phyloP scores from a whole-genome alignment of 2,888 invertebrate genomes.

The Desoria tigrina region DNA sequence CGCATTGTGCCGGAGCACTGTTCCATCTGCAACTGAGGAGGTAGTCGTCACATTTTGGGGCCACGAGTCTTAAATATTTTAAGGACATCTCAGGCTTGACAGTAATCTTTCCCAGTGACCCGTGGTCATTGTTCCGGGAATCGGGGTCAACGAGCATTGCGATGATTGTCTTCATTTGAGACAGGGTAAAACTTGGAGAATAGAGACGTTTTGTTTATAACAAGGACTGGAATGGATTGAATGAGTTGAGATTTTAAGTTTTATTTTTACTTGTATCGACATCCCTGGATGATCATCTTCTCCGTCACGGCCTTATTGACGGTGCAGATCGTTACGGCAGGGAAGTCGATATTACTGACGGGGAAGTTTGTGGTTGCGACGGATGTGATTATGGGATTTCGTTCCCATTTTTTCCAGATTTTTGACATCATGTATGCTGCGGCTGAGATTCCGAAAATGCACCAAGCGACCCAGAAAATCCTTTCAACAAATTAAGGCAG shows the following conservation, averaged over 20 bases:
- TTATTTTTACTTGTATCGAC: slow-evolving; percentile 42
- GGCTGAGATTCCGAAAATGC: slow-evolving; percentile 42
- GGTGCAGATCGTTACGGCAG: slow-evolving; percentile 47
- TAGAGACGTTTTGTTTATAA: neutral
- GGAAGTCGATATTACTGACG: slow-evolving; percentile 48
- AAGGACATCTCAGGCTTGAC: slow-evolving; percentile 40
- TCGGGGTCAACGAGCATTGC: slow-evolving; percentile 50
- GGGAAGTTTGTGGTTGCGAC: slow-evolving; percentile 50
- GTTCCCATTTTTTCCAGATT: slow-evolving; percentile 50
- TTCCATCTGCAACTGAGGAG: slow-evolving; percentile 47
- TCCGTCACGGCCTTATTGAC: slow-evolving; percentile 48
- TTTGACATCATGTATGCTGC: slow-evolving; percentile 48
- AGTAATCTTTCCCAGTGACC: slow-evolving; percentile 30
- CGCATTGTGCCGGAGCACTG: slow-evolving; percentile 35
- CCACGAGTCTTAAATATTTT: slow-evolving; percentile 48
- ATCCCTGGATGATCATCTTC: slow-evolving; percentile 43
- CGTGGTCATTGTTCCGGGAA: slow-evolving; percentile 40
- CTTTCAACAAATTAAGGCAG: slow-evolving; percentile 21
- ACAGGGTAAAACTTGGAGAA: slow-evolving; percentile 41
- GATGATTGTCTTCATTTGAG: slow-evolving; percentile 49
- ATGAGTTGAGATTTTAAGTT: too few species aligned
- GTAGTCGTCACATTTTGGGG: slow-evolving; percentile 51
- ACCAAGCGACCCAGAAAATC: slow-evolving; percentile 47
- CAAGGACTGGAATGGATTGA: neutral
- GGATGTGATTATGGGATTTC: slow-evolving; percentile 49